Evolutionary conservation across 2,797 vertebrate species (phyloP).

Genomic region (Rhodeus uyekii): DNA sequence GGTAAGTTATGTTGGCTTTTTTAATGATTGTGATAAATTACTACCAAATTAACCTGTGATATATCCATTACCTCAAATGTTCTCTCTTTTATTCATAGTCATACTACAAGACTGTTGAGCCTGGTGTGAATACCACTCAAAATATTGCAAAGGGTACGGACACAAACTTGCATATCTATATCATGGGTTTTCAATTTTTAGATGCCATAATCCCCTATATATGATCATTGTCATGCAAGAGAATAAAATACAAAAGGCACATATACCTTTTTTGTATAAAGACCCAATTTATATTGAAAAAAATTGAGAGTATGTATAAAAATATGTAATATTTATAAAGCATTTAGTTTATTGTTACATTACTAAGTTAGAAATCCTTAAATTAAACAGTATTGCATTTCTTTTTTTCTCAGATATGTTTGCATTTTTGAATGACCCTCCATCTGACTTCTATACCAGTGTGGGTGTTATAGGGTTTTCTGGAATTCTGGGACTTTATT

Average conservation of each 20-base stretch:
- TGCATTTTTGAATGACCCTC: slow-evolving; percentile 85
- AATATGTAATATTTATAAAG: neutral
- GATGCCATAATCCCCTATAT: neutral
- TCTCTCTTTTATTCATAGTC: slow-evolving; percentile 70
- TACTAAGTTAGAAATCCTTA: neutral
- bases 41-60: slow-evolving; percentile 14
- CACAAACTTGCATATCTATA: neutral
- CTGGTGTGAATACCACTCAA: slow-evolving; percentile 75
- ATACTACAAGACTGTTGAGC: slow-evolving; percentile 78
- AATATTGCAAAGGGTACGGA: slow-evolving; percentile 80
- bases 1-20: slow-evolving; percentile 41
- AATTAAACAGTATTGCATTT: neutral
- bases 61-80: neutral
- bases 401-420: slow-evolving; percentile 71
- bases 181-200: neutral
- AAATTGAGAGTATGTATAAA: neutral
- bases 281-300: neutral
- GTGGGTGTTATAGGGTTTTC: slow-evolving; percentile 87
- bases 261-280: too few species aligned
- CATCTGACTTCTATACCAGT: slow-evolving; percentile 88
- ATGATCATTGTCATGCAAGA: neutral
- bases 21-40: slow-evolving; percentile 3
- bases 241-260: neutral
- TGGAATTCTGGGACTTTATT: slow-evolving; percentile 87
- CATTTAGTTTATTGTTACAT: neutral